Evolutionary conservation across 2,888 invertebrate genomes (phyloP).

Genomic region (Drosophila neotestacea): DNA sequence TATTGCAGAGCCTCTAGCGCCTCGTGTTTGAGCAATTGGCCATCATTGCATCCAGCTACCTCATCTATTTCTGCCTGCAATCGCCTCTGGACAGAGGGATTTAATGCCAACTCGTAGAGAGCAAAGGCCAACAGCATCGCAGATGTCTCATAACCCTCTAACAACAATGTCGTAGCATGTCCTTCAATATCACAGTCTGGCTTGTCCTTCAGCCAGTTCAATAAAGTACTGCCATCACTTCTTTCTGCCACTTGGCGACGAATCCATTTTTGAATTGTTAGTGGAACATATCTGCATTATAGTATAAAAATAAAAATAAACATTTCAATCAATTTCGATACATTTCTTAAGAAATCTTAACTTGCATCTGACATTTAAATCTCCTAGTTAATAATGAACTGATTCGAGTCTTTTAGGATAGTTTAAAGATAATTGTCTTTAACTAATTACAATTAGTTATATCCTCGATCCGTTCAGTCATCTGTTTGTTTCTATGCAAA

Average conservation of each 20-base stretch:
- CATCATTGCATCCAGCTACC: slow-evolving; percentile 51
- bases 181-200: slow-evolving; percentile 58
- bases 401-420: no score
- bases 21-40: slow-evolving; percentile 50
- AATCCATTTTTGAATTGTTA: slow-evolving; percentile 66
- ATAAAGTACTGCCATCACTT: slow-evolving; percentile 32
- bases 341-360: no score
- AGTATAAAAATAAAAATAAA: not conserved
- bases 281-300: slow-evolving; percentile 68
- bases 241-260: slow-evolving; percentile 44
- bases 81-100: slow-evolving; percentile 57
- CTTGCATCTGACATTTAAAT: no score
- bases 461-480: no score
- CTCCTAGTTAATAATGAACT: no score
- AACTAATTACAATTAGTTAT: no score
- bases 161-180: slow-evolving; percentile 73
- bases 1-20: slow-evolving; percentile 67
- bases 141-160: slow-evolving; percentile 82
- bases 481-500: no score
- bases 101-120: slow-evolving; percentile 64
- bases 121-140: slow-evolving; percentile 75
- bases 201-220: slow-evolving; percentile 68
- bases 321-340: no score
- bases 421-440: no score
- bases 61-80: slow-evolving; percentile 69